Base-by-base conservation (phyloP, 2,113 vertebrate species). In the Heterotis niloticus region DNA sequence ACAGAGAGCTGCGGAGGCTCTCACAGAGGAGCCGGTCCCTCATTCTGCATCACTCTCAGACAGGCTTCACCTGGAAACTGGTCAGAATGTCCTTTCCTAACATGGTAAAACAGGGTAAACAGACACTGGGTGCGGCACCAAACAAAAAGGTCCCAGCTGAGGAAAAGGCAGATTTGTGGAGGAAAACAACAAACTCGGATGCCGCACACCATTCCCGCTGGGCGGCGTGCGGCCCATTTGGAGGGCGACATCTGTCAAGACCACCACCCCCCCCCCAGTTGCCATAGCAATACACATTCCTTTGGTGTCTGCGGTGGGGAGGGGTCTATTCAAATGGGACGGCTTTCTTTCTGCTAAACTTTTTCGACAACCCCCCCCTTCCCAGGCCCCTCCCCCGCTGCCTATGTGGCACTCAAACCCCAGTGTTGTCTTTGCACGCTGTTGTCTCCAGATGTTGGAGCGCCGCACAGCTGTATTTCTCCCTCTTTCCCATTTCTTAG, bases 341-440 rank as follows among this genome's bases (percentile, higher is more conserved):
- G 86, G 72, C 72, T 81, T 76, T 78, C 78, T 82, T 78, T 60
- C 78, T 80, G 64, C 57, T 44, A 2, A 44, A 44, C 34, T 44
- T 44, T 44, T 44, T 44, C 34, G 34, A 44, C 34, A 44, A 44
- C 34, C 2, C 23, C 68, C 77, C 64, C 64, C 74, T 69, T 78
- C 64, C 56, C 62, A 18, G 16, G 83, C 64, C 79, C 56, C 81
- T 84, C 86, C 83, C 78, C 90, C 85, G 88, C 86, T 95, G 96
- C 92, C 89, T 87, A 96, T 95, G 96, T 96, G 96, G 95, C 96
- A 96, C 88, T 95, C 91, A 96, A 93, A 88, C 85, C 83, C 85
- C 44, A 83, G 78, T 83, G 81, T 70, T 84, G 67, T 80, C 59
- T 65, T 77, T 28, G 44, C 80, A 70, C 7, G 4, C 12, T 75